phyloP scores from a whole-genome alignment of 2,113 vertebrate species.

The Pithys albifrons region DNA sequence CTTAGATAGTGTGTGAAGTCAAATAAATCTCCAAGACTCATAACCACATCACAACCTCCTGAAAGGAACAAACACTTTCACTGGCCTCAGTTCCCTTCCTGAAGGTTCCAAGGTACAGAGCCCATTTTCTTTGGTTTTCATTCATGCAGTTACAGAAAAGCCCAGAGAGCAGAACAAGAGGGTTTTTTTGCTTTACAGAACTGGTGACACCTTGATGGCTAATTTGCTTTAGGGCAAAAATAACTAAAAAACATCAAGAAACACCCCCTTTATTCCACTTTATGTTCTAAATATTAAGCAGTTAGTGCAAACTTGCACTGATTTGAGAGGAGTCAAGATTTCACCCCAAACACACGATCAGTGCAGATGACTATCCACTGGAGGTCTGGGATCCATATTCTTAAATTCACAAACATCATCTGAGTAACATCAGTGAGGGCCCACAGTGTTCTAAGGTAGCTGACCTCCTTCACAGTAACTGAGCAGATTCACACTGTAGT shows the following conservation, averaged over 20 bases:
- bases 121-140: background rate
- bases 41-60: background rate
- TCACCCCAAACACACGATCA: background rate
- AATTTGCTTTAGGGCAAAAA: background rate
- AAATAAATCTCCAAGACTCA: background rate
- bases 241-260: background rate
- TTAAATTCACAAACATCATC: background rate
- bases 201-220: background rate
- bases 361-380: background rate
- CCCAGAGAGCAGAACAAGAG: background rate
- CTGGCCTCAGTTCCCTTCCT: background rate
- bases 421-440: background rate
- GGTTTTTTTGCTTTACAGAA: background rate
- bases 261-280: background rate
- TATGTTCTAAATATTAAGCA: background rate
- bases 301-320: background rate
- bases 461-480: background rate
- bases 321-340: background rate
- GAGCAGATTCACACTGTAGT: background rate
- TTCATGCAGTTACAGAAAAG: background rate
- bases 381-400: background rate
- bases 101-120: background rate
- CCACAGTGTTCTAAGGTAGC: background rate
- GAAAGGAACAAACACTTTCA: background rate
- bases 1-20: background rate